These are phyloP conservation scores for Valencia hispanica DNA, from an alignment of 2,797 vertebrate genomes.

Conservation along the genomic window DNA sequence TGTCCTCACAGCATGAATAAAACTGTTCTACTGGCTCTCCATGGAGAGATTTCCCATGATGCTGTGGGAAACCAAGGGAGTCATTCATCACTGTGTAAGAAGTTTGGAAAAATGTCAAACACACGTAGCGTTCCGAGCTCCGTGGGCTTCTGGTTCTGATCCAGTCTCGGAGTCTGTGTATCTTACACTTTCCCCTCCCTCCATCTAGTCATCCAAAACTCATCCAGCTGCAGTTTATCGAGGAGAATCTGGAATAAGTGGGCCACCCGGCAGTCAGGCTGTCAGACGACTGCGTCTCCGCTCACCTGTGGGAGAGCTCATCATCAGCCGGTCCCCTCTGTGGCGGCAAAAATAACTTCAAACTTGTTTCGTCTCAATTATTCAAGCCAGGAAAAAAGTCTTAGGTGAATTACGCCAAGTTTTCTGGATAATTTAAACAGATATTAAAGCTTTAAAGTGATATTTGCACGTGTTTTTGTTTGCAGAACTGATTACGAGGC, in stretches of 20 bases:
- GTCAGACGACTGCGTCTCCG: neutral
- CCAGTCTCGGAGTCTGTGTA: neutral
- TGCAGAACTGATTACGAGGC: neutral
- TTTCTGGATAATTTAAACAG: neutral
- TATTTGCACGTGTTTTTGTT: neutral
- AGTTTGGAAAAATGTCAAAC: conserved; percentile 25
- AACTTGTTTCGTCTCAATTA: conserved; percentile 19
- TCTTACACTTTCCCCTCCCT: neutral
- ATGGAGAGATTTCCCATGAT: conserved; percentile 56
- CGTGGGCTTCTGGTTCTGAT: conserved; percentile 50
- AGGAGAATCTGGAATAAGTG: conserved; percentile 15
- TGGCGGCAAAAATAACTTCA: conserved; percentile 10
- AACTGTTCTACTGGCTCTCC: conserved; percentile 14
- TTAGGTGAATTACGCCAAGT: neutral
- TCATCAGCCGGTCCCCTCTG: neutral
- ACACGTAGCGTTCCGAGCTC: conserved; percentile 6
- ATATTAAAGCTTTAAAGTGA: neutral
- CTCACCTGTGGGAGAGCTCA: conserved; percentile 14
- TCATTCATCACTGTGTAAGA: conserved; percentile 56
- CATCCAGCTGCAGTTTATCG: conserved; percentile 13
- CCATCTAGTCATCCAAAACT: conserved; percentile 14
- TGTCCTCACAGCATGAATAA: conserved; percentile 9
- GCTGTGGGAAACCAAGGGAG: conserved; percentile 41
- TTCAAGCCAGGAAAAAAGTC: conserved; percentile 7
- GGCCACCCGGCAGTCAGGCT: conserved; percentile 13